Base-by-base conservation (phyloP, 2,888 invertebrate genomes). In the Drosophila koepferae region DNA sequence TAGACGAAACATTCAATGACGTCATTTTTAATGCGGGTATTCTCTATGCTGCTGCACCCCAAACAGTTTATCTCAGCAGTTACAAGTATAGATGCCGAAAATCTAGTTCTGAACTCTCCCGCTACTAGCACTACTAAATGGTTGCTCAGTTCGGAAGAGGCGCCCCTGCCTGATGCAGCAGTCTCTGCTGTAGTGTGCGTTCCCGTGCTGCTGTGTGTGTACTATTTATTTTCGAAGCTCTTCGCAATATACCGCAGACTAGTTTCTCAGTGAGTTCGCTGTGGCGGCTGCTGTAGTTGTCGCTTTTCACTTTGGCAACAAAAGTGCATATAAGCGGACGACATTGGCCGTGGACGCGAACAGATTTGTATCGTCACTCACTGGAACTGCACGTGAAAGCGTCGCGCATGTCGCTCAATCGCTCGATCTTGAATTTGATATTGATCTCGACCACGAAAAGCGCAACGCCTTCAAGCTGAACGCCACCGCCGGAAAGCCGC, bases 401-500 rank as follows among this genome's bases (percentile, higher is more conserved):
- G 66, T 74, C 63, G 81, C 81, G 74, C 71, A 80, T 80, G 79
- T 80, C 77, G 77, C 23, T 63, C 53, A 67, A 63, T 20, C 43
- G 48, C 31, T 40, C 41, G 48, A 60, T 43, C 48, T 41, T 49
- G 1, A 55, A 49, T 49, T 49, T 49, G 28, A 72, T 44, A 55
- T 60, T 49, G 9, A 64, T 53, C 58, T 65, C 63, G 59, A 76
- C n/a, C 31, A 34, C 41, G 46, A 63, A 67, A 64, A 75, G 64
- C 63, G 65, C 70, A 83, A 85, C 62, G 82, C 64, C 80, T 65
- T 86, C 86, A 90, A 86, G 82, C 86, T 86, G 86, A 86, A 86
- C 89, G 77, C 68, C 59, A 80, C 87, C 86, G 86, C 92, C 70
- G 90, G 91, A 89, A 92, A 92, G 81, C 92, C 89, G 67, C 92